Evolutionary conservation across 2,888 invertebrate genomes (phyloP), one percentile per base, ranked within the genome.

Genomic region (Nemapogon koenigi): DNA sequence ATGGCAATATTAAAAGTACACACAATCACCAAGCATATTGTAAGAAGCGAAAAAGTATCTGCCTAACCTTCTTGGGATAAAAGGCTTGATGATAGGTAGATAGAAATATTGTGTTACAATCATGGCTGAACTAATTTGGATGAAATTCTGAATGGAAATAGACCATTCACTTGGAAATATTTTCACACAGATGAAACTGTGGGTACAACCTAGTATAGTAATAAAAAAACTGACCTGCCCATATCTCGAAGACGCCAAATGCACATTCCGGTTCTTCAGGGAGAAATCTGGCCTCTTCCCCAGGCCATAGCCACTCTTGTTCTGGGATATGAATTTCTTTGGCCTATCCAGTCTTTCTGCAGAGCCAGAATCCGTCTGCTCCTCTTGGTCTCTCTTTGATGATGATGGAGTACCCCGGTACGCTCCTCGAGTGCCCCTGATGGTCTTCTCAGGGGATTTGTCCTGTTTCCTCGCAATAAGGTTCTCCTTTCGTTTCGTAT

Each of bases 361-460:
- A 11, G 70, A 72, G 40, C 75, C 68, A 35, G 63, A 60, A 43
- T 72, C 62, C 40, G 66, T 68, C 40, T 73, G 73, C 19, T 75
- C 75, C 17, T 46, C 46, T n/a, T 58, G 58, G 8, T 44, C 42
- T 46, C 71, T 53, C 53, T 75, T 75, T 16, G 75, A 72, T 8
- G 75, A 70, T 1, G 78, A 73, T 16, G 76, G 68, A 37, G 70
- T 55, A 3, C 66, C 73, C 42, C 76, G 52, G 49, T 76, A 78
- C 4, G 75, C 73, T 26, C 75, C 73, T 44, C 75, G 56, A 7
- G 78, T 79, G 4, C 78, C 76, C 40, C 76, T 55, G 28, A 76
- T 76, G 3, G 72, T 75, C 59, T 80, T 80, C 56, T 80, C 80
- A 2, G 80, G 80, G 38, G 75, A 75, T 51, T 79, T 79, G 51